These are phyloP conservation scores for Tachysurus vachellii DNA, from an alignment of 2,113 vertebrate genomes.

Conservation along the genomic window DNA sequence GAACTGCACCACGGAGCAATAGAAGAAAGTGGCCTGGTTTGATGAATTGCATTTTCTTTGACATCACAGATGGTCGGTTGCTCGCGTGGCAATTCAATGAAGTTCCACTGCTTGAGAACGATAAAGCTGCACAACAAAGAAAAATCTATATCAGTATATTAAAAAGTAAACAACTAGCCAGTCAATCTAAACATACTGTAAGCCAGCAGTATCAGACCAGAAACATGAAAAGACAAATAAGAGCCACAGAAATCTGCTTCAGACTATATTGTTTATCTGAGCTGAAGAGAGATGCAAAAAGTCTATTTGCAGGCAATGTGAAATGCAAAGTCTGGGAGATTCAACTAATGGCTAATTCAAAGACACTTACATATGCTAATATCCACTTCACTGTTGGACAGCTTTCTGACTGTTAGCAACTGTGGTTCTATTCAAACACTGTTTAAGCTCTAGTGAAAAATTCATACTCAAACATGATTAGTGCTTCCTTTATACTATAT, in stretches of 20 bases:
- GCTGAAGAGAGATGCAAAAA: background rate
- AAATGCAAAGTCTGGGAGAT: slow-evolving; percentile 37
- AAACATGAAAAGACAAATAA: slow-evolving; percentile 1
- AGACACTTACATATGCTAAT: slow-evolving; percentile 43
- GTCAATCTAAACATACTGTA: background rate
- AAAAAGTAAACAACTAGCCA: background rate
- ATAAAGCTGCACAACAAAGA: background rate
- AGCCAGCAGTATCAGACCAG: background rate
- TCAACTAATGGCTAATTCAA: slow-evolving; percentile 42
- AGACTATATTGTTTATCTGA: slow-evolving; percentile 8
- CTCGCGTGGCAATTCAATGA: background rate
- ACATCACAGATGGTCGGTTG: too few species aligned
- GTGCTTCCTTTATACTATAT: slow-evolving; percentile 25
- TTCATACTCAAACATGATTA: slow-evolving; percentile 15
- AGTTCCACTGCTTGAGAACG: background rate
- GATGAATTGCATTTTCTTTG: too few species aligned
- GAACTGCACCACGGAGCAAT: too few species aligned
- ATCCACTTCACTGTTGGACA: slow-evolving; percentile 40
- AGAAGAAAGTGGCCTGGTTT: too few species aligned
- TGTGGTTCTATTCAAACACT: slow-evolving; percentile 29
- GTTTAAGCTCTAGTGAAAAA: slow-evolving; percentile 2
- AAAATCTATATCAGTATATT: background rate
- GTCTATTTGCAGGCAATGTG: slow-evolving; percentile 14
- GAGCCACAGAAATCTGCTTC: slow-evolving; percentile 5
- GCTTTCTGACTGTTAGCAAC: slow-evolving; percentile 30